phyloP scores from a whole-genome alignment of 2,797 vertebrate genomes.

The Parambassis ranga region DNA sequence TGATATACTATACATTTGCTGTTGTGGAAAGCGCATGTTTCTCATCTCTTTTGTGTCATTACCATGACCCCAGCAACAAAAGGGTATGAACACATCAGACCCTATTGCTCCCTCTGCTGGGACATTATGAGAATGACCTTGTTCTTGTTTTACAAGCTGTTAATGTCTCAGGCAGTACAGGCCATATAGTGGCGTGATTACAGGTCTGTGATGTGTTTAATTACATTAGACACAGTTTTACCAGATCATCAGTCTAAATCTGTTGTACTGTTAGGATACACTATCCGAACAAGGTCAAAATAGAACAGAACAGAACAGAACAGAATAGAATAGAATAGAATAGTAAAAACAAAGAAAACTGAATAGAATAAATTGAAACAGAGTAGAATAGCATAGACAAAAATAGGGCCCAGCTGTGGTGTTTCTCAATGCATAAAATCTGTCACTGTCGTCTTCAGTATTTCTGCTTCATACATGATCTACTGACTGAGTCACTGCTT shows the following conservation, averaged over 20 bases:
- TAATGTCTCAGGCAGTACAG: neutral
- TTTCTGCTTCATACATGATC: slow-evolving; percentile 16
- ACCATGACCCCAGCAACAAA: slow-evolving; percentile 47
- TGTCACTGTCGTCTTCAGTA: slow-evolving; percentile 21
- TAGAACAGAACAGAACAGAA: neutral
- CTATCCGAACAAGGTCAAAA: neutral
- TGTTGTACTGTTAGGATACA: no score
- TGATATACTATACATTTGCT: no score
- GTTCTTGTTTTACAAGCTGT: neutral
- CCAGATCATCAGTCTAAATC: no score
- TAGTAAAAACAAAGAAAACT: neutral
- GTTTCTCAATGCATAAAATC: slow-evolving; percentile 4
- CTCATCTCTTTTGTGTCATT: slow-evolving; percentile 13
- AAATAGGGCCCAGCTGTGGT: neutral
- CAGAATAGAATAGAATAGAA: neutral
- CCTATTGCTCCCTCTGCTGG: slow-evolving; percentile 83
- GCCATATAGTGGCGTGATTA: neutral
- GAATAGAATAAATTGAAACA: neutral
- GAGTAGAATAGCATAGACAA: neutral
- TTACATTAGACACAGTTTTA: neutral
- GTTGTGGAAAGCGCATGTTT: slow-evolving; percentile 4
- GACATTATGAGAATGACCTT: slow-evolving; percentile 9
- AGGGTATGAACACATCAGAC: slow-evolving; percentile 56
- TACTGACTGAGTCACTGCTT: slow-evolving; percentile 50
- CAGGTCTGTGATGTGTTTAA: neutral